Base-by-base conservation (phyloP, 2,797 vertebrate genomes). In the Rhynchotus rufescens region DNA sequence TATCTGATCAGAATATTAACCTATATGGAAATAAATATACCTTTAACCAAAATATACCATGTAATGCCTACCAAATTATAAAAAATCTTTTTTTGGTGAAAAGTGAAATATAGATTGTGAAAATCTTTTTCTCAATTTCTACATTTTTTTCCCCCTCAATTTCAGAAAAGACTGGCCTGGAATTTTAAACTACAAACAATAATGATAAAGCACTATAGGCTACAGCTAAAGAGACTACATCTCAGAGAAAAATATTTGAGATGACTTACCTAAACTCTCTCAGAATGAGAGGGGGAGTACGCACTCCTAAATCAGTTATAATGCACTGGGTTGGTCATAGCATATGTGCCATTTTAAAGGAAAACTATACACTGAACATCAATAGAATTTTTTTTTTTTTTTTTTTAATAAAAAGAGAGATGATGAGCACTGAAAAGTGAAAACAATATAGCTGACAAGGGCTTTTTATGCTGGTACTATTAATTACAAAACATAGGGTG, bases 21-120 rank as follows among this genome's bases (percentile, higher is more conserved):
- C 85, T 91, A 88, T 9, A 34, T n/a, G 61, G 86, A 95, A 97
- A 97, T 97, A 97, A 97, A 96, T 96, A 96, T n/a, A 84, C 36
- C 64, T 94, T 90, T 67, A 85, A 80, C 28, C 21, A 77, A 16
- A 86, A 96, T 91, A 92, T 66, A 42, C 72, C 86, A 84, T 13
- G 82, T 91, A 89, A 94, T 78, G 17, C 44, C 87, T 44, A 91
- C 38, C 23, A 86, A 79, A 93, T 86, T 69, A 68, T 65, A 57
- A 15, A 47, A 30, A 76, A 47, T 44, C 28, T 78, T 49, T 42
- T 42, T 89, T 80, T 44, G 69, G 49, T 86, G 71, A 68, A 21
- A 83, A 3, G 22, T 69, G 40, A 91, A 84, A 90, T 16, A 92
- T 16, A 81, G 49, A 88, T n/a, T 80, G 65, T 52, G 26, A 94